Evolutionary conservation across 2,888 invertebrate genomes (phyloP).

Genomic region (Dynastes tityus): DNA sequence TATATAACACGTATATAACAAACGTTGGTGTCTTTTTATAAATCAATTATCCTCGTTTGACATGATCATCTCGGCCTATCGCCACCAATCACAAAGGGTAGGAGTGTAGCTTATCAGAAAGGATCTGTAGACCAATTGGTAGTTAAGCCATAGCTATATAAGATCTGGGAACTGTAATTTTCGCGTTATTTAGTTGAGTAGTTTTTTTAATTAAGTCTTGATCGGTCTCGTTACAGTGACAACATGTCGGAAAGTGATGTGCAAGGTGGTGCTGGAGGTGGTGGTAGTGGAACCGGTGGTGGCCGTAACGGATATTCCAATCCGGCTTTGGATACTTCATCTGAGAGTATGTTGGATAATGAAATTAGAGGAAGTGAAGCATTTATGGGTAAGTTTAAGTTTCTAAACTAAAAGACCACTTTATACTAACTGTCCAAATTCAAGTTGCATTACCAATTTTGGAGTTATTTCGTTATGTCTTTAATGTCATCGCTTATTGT

Average conservation of each 20-base stretch:
- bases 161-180: not conserved
- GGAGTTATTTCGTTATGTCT: too few relatives aligned
- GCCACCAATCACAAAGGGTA: not conserved
- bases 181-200: not conserved
- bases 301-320: slow-evolving; percentile 65
- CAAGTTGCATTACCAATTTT: too few relatives aligned
- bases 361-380: slow-evolving; percentile 76
- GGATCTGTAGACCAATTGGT: not conserved
- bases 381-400: slow-evolving; percentile 72
- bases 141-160: not conserved
- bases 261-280: slow-evolving; percentile 19
- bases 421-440: too few relatives aligned
- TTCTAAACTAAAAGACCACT: not conserved
- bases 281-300: not conserved
- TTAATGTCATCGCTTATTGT: too few relatives aligned
- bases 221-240: slow-evolving; percentile 18
- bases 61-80: not conserved
- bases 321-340: slow-evolving; percentile 65
- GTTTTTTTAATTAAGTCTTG: not conserved
- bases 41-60: not conserved
- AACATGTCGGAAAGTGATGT: slow-evolving; percentile 27
- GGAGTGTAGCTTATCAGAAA: not conserved
- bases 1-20: too few relatives aligned
- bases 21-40: too few relatives aligned
- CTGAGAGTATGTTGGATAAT: slow-evolving; percentile 63